These are phyloP conservation scores for Galemys pyrenaicus DNA, from an alignment of 2,113 vertebrate species.

Conservation along the genomic window DNA sequence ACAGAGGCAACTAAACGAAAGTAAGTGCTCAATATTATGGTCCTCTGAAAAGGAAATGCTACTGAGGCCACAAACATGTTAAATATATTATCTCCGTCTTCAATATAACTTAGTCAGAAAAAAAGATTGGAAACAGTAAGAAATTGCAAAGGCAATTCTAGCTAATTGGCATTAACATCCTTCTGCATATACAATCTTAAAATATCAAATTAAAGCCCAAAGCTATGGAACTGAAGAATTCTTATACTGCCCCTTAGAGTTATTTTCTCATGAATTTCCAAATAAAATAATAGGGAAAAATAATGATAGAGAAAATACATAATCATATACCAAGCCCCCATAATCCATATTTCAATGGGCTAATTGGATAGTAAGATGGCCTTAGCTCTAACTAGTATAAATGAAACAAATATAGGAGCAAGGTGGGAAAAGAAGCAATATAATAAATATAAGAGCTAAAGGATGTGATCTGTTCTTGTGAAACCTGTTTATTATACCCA, in stretches of 20 bases:
- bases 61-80: constrained; percentile 69
- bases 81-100: constrained; percentile 69
- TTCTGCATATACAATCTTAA: constrained; percentile 64
- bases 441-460: background rate
- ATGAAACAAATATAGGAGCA: background rate
- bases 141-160: constrained; percentile 70
- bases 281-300: constrained; percentile 9
- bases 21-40: background rate
- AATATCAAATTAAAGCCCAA: constrained; percentile 72
- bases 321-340: background rate
- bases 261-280: background rate
- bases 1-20: constrained; percentile 65
- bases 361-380: background rate
- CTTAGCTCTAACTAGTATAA: background rate
- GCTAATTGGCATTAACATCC: constrained; percentile 69
- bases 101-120: constrained; percentile 70
- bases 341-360: background rate
- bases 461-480: background rate
- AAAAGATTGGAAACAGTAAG: constrained; percentile 70
- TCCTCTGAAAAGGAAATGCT: constrained; percentile 48
- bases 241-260: background rate
- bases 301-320: background rate
- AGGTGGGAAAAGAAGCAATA: background rate
- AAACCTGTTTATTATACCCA: background rate
- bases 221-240: constrained; percentile 54